A percentile compares a stretch with the other conserved stretches of the same genome.
These are phyloP conservation scores for Vidua macroura DNA, from an alignment of 2,113 vertebrate species.

Conservation along the genomic window DNA sequence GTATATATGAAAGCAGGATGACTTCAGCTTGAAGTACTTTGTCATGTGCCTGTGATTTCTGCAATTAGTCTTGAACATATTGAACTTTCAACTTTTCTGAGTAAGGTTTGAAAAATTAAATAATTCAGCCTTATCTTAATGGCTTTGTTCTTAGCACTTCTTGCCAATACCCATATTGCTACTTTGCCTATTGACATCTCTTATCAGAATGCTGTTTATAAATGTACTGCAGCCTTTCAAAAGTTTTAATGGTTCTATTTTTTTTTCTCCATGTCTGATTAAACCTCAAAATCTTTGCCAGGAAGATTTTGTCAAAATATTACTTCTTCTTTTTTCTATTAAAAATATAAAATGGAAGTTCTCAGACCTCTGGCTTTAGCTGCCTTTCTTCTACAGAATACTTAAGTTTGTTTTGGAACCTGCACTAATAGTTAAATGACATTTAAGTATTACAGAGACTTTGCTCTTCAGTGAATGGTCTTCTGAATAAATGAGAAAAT, in stretches of 20 bases:
- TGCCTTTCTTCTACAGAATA: background rate
- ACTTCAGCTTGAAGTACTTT: background rate
- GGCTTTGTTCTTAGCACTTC: background rate
- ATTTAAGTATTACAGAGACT: background rate
- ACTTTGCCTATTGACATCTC: background rate
- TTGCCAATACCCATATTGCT: background rate
- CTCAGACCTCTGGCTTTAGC: background rate
- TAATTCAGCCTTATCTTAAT: background rate
- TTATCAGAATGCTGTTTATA: background rate
- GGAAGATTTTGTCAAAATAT: background rate
- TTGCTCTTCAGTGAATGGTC: background rate
- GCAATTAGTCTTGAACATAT: background rate
- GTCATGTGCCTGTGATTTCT: background rate
- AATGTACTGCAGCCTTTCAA: background rate
- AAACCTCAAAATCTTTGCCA: background rate
- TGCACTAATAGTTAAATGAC: background rate
- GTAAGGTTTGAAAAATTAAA: background rate
- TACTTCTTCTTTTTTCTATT: background rate
- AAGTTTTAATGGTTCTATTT: background rate
- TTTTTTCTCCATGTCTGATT: background rate
- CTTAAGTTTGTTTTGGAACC: background rate
- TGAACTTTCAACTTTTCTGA: background rate
- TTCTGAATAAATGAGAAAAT: background rate
- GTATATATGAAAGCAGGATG: background rate
- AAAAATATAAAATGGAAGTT: background rate